A percentile compares a stretch with the other conserved stretches of the same genome.
Conservation (phyloP, 2,797 vertebrate genomes). For the Salmo trutta region DNA sequence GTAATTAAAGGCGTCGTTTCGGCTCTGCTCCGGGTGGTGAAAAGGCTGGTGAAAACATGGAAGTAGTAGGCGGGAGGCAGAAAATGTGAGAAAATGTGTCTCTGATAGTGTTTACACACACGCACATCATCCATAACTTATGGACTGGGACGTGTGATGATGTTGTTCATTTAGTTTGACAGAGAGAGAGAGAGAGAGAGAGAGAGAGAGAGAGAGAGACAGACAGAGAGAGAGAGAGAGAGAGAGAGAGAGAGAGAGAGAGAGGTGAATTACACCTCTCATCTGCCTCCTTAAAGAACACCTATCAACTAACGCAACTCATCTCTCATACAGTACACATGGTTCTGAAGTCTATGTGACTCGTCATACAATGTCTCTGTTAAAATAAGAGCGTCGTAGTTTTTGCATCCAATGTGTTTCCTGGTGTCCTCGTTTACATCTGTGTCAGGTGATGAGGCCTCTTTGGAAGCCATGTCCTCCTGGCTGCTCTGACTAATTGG, state of each 20-base stretch:
- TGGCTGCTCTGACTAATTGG: slow-evolving; percentile 68
- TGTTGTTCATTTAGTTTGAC: slow-evolving; percentile 50
- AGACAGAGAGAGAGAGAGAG: slow-evolving; percentile 55
- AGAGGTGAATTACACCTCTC: slow-evolving; percentile 58
- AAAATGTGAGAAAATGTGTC: slow-evolving; percentile 37
- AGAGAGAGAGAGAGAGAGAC: neutral
- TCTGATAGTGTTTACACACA: slow-evolving; percentile 66
- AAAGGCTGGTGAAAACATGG: slow-evolving; percentile 68
- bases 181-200: slow-evolving; percentile 44
- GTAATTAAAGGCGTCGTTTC: slow-evolving; percentile 75
- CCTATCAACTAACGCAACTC: neutral
- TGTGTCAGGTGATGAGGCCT: neutral
- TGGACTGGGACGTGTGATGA: slow-evolving; percentile 33
- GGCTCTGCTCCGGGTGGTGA: slow-evolving; percentile 62
- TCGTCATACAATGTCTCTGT: too few species aligned
- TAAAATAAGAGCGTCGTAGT: neutral
- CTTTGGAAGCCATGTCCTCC: slow-evolving; percentile 19
- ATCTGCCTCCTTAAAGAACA: slow-evolving; percentile 39
- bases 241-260: slow-evolving; percentile 12
- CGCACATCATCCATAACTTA: slow-evolving; percentile 71
- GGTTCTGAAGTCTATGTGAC: neutral
- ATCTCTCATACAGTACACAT: neutral
- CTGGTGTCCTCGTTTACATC: neutral
- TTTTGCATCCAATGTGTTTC: neutral
- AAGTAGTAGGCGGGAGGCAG: slow-evolving; percentile 29